phyloP scores from a whole-genome alignment of 2,888 invertebrate species.

The Tiliacea aurago region DNA sequence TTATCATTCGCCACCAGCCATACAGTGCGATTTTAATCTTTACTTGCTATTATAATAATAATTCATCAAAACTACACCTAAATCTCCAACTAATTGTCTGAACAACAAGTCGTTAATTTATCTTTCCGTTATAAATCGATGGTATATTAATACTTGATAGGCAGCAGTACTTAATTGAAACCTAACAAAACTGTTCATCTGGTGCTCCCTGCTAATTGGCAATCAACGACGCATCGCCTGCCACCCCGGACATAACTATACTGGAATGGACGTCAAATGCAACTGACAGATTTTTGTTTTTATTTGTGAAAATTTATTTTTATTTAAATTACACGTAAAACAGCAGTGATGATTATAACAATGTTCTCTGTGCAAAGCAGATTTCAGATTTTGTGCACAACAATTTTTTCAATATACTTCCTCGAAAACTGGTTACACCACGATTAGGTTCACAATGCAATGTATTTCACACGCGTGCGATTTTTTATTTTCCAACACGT shows the following conservation, averaged over 20 bases:
- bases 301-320: too few species aligned
- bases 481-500: too few species aligned
- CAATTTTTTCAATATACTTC: too few species aligned
- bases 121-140: slow-evolving; percentile 24
- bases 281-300: neutral
- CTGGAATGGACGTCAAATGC: slow-evolving; percentile 49
- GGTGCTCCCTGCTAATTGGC: slow-evolving; percentile 73
- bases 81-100: neutral
- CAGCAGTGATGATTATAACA: neutral
- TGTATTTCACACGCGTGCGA: too few species aligned
- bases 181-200: slow-evolving; percentile 70
- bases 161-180: slow-evolving; percentile 63
- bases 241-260: slow-evolving; percentile 28
- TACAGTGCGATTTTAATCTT: neutral
- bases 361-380: neutral
- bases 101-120: slow-evolving; percentile 16
- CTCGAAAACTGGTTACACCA: too few species aligned
- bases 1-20: neutral
- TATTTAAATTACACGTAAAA: too few species aligned
- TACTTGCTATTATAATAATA: neutral
- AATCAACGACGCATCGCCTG: slow-evolving; percentile 72
- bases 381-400: neutral
- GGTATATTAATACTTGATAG: slow-evolving; percentile 20
- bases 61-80: neutral
- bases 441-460: too few species aligned